Evolutionary conservation across 2,797 vertebrate genomes (phyloP), one percentile per base, ranked within the genome.

Genomic region (Catharus ustulatus): DNA sequence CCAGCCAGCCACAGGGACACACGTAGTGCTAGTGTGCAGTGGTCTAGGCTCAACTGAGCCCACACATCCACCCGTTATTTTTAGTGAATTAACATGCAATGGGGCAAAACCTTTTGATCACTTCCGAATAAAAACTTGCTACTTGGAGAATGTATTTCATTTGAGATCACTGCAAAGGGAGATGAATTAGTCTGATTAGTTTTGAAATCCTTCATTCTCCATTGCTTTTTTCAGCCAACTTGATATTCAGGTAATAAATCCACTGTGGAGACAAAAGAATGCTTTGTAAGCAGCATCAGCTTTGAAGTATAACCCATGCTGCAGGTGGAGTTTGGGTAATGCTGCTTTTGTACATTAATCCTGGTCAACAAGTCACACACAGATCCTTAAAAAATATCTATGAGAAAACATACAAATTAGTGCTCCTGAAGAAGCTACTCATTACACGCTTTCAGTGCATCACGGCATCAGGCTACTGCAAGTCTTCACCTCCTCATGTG

Each of bases 221-320:
- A 58, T 48, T 64, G 57, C 21, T 88, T 93, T 91, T 79, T 86
- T 58, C 63, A 73, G 63, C 22, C 54, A 90, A 67, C 74, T 91
- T 84, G 80, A 82, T 93, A 84, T 85, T 91, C 93, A 89, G 68
- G 87, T 88, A 73, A 81, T 87, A 90, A 90, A 91, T 76, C 48
- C 63, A 84, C 87, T 51, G 30, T 43, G 69, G 77, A 91, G 77
- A 91, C 89, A 92, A 89, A 94, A 93, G 80, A 67, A 84, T 32
- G 27, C 59, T 93, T 90, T 95, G 66, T 57, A 86, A 93, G 61
- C 67, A 89, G 80, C 51, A 3, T 48, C 36, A 88, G 52, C 93
- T 94, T 92, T 92, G 87, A 91, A 94, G 76, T 76, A 61, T 18
- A 88, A 76, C 66, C 66, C 22, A 15, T 86, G 52, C 82, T 86